A percentile compares a stretch with the other conserved stretches of the same genome.
Evolutionary conservation across 2,797 vertebrate species (phyloP).

Genomic region (Astyanax mexicanus): DNA sequence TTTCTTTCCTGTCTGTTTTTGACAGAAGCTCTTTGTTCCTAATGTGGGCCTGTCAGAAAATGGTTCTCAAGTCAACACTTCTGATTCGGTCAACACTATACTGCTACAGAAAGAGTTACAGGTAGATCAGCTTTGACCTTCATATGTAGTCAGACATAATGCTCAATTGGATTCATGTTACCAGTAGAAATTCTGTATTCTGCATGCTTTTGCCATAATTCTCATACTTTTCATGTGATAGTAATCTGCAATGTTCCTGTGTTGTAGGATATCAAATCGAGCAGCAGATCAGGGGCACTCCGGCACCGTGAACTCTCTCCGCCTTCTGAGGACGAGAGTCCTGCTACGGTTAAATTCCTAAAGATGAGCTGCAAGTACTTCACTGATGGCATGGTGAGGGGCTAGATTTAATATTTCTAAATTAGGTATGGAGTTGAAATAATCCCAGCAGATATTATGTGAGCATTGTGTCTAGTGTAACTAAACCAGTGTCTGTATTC

Average conservation of each 20-base stretch:
- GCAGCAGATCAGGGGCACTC: conserved; percentile 80
- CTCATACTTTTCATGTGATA: too few relatives aligned
- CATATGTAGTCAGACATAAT: too few relatives aligned
- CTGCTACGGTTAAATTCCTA: conserved; percentile 91
- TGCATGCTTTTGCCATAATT: too few relatives aligned
- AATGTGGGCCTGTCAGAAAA: conserved; percentile 68
- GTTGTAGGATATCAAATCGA: conserved; percentile 82
- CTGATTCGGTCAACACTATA: conserved; percentile 43
- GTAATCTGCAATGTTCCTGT: conserved; percentile 26
- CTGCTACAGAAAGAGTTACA: conserved; percentile 53
- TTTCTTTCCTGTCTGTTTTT: conserved; percentile 33
- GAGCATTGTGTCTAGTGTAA: too few relatives aligned
- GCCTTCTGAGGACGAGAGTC: conserved; percentile 94
- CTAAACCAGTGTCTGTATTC: too few relatives aligned
- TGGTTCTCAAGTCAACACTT: conserved; percentile 62
- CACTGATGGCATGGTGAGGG: conserved; percentile 96
- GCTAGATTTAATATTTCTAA: too few relatives aligned
- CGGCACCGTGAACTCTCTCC: conserved; percentile 88
- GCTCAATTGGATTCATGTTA: too few relatives aligned
- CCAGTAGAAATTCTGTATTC: too few relatives aligned
- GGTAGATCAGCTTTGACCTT: conserved; percentile 47
- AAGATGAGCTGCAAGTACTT: conserved; percentile 99
- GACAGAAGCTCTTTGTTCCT: conserved; percentile 81
- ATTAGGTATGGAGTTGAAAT: too few relatives aligned
- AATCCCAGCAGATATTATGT: too few relatives aligned